Conservation (phyloP, 2,113 vertebrate genomes). For the Procavia capensis region DNA sequence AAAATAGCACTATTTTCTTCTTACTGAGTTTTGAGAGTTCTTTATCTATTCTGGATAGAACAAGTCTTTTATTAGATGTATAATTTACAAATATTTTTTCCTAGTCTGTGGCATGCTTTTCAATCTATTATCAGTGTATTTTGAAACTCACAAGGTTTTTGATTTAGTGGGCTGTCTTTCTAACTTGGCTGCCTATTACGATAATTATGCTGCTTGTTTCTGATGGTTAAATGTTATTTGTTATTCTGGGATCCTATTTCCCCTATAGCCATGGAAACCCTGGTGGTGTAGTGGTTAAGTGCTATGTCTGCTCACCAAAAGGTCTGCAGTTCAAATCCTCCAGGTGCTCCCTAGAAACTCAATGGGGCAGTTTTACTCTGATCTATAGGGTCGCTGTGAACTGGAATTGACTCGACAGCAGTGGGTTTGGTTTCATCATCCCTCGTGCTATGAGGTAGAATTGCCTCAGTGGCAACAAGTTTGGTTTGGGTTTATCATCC, state of each 20-base stretch:
- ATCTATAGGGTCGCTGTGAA: too few species aligned
- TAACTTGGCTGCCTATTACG: neutral
- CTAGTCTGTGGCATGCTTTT: neutral
- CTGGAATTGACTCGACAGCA: too few species aligned
- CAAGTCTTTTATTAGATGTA: neutral
- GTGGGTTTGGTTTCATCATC: too few species aligned
- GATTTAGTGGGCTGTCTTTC: slow-evolving; percentile 12
- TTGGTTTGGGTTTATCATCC: neutral
- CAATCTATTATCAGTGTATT: neutral
- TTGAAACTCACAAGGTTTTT: neutral
- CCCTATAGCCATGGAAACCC: neutral
- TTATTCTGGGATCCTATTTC: neutral
- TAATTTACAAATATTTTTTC: neutral
- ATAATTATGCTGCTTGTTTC: neutral
- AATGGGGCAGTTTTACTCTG: too few species aligned
- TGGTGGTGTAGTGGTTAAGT: too few species aligned
- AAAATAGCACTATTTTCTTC: neutral
- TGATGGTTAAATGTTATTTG: neutral
- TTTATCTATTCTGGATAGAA: neutral
- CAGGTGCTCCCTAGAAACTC: too few species aligned
- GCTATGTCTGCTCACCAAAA: too few species aligned
- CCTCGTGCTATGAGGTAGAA: neutral
- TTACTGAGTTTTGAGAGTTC: neutral
- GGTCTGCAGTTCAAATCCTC: too few species aligned
- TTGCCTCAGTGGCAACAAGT: neutral